Percentiles rank a stretch among this genome's conserved stretches.
Evolutionary conservation across 2,888 invertebrate genomes (phyloP).

Genomic region (Drosophila pegasa): DNA sequence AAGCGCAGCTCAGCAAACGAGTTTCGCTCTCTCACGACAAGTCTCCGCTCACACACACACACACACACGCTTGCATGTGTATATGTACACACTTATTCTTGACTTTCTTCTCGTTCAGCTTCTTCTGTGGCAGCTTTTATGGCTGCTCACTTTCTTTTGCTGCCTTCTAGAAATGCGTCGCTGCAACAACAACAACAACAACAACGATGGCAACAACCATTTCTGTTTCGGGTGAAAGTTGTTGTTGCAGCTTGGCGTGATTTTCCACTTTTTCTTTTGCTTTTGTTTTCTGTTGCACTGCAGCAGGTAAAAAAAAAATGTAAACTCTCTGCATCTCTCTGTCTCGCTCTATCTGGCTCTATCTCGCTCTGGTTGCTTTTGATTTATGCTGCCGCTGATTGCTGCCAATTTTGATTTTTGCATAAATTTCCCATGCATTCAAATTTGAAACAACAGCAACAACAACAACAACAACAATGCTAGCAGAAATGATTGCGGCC

Average conservation of each 20-base stretch:
- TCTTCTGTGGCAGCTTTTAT: constrained; percentile 30
- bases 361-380: constrained; percentile 13
- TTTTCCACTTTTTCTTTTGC: constrained; percentile 77
- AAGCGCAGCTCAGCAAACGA: constrained; percentile 52
- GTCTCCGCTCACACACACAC: neutral
- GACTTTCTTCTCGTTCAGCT: constrained; percentile 51
- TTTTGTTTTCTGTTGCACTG: constrained; percentile 53
- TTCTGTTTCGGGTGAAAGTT: constrained; percentile 66
- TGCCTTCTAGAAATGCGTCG: constrained; percentile 54
- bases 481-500: constrained; percentile 46
- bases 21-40: constrained; percentile 40
- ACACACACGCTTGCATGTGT: neutral
- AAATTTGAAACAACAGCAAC: constrained; percentile 16
- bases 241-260: constrained; percentile 74
- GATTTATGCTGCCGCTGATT: constrained; percentile 68
- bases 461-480: too few relatives aligned
- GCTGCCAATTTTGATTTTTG: constrained; percentile 62
- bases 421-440: constrained; percentile 67
- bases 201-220: constrained; percentile 8
- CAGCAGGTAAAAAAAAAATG: constrained; percentile 23
- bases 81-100: constrained; percentile 33
- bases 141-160: constrained; percentile 56
- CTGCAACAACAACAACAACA: constrained; percentile 20
- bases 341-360: neutral
- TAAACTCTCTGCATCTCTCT: constrained; percentile 4